A percentile compares a stretch with the other conserved stretches of the same genome.
Conservation (phyloP, 2,797 vertebrate genomes). For the Halcyon chelicuti region DNA sequence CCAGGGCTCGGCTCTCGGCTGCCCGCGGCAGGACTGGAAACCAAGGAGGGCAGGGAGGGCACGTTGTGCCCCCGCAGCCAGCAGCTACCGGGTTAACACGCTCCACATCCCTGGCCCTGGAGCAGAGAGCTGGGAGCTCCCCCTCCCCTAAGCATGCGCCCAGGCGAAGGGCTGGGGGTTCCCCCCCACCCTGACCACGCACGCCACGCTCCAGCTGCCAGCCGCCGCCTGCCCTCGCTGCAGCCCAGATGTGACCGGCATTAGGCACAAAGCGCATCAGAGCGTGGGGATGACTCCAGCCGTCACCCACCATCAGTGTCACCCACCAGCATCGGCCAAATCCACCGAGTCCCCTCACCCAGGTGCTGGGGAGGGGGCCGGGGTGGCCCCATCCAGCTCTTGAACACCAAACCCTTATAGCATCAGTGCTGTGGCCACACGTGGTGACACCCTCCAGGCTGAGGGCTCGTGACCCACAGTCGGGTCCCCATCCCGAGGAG, state of each 20-base stretch:
- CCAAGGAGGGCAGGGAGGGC: fast-evolving
- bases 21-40: not conserved
- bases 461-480: fast-evolving
- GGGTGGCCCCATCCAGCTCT: not conserved
- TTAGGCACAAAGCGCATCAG: not conserved
- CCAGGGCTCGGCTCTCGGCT: fast-evolving
- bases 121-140: not conserved
- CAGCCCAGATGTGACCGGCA: not conserved
- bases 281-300: not conserved
- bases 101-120: fast-evolving
- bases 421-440: fast-evolving
- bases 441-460: fast-evolving
- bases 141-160: not conserved
- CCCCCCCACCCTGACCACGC: not conserved
- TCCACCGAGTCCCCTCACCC: fast-evolving
- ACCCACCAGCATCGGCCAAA: not conserved
- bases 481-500: not conserved
- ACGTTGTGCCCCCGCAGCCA: fast-evolving
- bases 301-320: not conserved
- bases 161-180: no score
- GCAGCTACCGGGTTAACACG: fast-evolving
- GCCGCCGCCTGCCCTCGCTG: not conserved
- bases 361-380: fast-evolving
- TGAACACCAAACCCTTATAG: fast-evolving
- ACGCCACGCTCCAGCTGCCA: not conserved